Conservation (phyloP, 1,140 invertebrate species). For the Drosophila lini region DNA sequence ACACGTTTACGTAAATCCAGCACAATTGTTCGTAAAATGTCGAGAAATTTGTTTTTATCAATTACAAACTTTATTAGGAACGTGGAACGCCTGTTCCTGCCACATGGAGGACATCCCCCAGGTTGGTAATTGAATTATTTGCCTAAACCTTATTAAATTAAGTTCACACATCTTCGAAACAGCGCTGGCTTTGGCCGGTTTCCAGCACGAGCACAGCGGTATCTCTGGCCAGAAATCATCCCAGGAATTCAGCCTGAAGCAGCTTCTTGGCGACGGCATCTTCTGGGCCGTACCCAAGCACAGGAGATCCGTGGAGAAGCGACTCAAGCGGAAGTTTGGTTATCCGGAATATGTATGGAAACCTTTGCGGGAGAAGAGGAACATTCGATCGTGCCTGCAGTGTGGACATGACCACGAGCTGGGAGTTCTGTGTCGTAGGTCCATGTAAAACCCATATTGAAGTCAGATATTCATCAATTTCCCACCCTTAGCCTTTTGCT, state of each 20-base stretch:
- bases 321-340: slow-evolving; percentile 90
- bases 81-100: slow-evolving; percentile 50
- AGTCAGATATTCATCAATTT: slow-evolving; percentile 4
- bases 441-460: slow-evolving; percentile 87
- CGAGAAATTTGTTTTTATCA: slow-evolving; percentile 59
- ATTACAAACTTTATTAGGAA: slow-evolving; percentile 52
- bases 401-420: slow-evolving; percentile 93
- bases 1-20: slow-evolving; percentile 55
- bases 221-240: neutral
- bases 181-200: slow-evolving; percentile 53
- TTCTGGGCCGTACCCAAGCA: slow-evolving; percentile 92
- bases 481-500: slow-evolving; percentile 89
- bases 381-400: slow-evolving; percentile 89
- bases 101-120: slow-evolving; percentile 44
- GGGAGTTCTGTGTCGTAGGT: slow-evolving; percentile 91
- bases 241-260: slow-evolving; percentile 85
- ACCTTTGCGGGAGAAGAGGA: slow-evolving; percentile 88
- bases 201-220: slow-evolving; percentile 38
- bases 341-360: slow-evolving; percentile 88
- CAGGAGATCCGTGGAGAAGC: slow-evolving; percentile 90
- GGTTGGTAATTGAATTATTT: neutral
- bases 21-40: slow-evolving; percentile 37
- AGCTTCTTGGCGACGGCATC: slow-evolving; percentile 90
- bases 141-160: neutral
- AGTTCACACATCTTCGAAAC: neutral